Evolutionary conservation across 2,888 invertebrate species (phyloP), one percentile per base, ranked within the genome.

Genomic region (Polydrusus cervinus): DNA sequence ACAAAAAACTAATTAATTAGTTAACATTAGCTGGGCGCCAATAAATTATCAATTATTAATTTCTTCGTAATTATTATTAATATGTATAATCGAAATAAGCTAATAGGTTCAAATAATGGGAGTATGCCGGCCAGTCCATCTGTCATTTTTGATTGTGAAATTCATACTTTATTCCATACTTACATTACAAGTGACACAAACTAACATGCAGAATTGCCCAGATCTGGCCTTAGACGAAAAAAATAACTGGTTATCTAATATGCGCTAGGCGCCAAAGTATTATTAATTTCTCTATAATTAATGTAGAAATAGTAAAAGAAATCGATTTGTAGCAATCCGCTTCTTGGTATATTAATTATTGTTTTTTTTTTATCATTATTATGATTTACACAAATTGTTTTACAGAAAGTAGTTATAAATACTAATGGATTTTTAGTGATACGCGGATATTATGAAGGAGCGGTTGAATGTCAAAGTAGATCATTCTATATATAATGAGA

Each of bases 191-290:
- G n/a, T n/a, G n/a, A n/a, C n/a, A n/a, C n/a, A n/a, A 34, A 34
- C 34, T 34, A 34, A 30, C 25, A 25, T 6, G 13, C 55, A 55
- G 13, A n/a, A 13, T 14, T 34, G 14, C 25, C 53, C 13, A 55
- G 53, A 55, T 34, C 11, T 34, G 14, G 57, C 43, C 60, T 67
- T 61, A 67, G 47, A 61, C 51, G 43, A 45, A 67, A 61, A 65
- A 34, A 69, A 69, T 64, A 53, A 69, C n/a, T n/a, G n/a, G 57
- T 69, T 76, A 72, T 76, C 72, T 76, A 71, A 72, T 55, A 40
- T 53, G 49, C 47, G 60, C 55, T 55, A 68, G 71, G 71, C 71
- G 71, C 71, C 71, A 45, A 64, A 53, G 53, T 16, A 53, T 71
- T 71, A 71, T 64, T 71, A 71, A 71, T 71, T 55, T 64, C 64